Evolutionary conservation across 1,140 invertebrate genomes (phyloP).

Genomic region (Cyclina sinensis): DNA sequence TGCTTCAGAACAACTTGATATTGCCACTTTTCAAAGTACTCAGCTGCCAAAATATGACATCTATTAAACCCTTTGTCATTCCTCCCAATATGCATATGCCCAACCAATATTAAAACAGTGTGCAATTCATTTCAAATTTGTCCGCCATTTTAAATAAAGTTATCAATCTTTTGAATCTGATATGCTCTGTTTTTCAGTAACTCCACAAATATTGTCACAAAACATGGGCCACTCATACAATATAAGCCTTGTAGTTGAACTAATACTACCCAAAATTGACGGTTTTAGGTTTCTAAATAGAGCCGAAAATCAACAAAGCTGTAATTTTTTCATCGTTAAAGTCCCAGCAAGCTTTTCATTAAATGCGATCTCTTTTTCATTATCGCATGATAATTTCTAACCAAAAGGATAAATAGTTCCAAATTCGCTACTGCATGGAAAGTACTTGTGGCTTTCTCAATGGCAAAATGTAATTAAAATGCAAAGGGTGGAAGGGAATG

Average conservation of each 20-base stretch:
- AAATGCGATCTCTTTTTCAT: conserved; percentile 60
- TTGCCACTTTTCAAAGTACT: too few relatives aligned
- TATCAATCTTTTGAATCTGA: conserved; percentile 49
- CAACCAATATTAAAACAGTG: conserved; percentile 9
- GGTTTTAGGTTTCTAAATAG: conserved; percentile 57
- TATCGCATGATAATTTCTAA: conserved; percentile 54
- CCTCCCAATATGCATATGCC: conserved; percentile 25
- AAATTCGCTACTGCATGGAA: background rate
- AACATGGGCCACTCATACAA: conserved; percentile 37
- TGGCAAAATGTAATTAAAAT: conserved; percentile 29
- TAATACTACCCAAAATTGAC: conserved; percentile 52
- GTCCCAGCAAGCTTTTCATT: conserved; percentile 54
- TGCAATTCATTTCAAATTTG: conserved; percentile 49
- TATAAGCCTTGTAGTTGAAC: conserved; percentile 49
- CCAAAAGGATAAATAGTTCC: conserved; percentile 49
- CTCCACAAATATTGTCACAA: conserved; percentile 61
- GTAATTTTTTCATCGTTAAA: conserved; percentile 51
- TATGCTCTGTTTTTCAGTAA: conserved; percentile 9
- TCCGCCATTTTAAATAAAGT: conserved; percentile 57
- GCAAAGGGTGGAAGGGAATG: conserved; percentile 44
- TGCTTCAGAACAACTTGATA: too few relatives aligned
- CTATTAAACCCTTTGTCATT: conserved; percentile 7
- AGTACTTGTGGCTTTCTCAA: background rate
- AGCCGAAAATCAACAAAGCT: conserved; percentile 40
- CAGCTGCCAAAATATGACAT: too few relatives aligned